Evolutionary conservation across 2,888 invertebrate species (phyloP), one percentile per base, ranked within the genome.

Genomic region (Cantharis nigra): DNA sequence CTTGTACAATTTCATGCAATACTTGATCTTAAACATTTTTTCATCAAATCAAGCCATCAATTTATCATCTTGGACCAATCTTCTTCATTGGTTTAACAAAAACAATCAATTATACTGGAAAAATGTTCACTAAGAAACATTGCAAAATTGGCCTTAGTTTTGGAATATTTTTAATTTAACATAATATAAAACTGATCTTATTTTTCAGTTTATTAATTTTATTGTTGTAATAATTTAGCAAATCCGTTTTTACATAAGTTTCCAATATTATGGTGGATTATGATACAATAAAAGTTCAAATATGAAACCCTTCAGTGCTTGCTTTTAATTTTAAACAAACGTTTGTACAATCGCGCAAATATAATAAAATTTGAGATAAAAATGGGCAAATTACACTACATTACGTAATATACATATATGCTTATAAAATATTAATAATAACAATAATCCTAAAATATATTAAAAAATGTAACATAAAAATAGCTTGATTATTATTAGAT

Each of bases 371-470:
- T 67, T 65, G 14, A 65, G 30, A 73, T 65, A 73, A 30, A 67
- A 49, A 65, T 70, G 26, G n/a, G 67, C 67, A 69, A 71, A 75
- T 75, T 75, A 75, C 67, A 75, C 49, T 64, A 71, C 62, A 67
- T 18, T 75, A 65, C 71, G 67, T 71, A 75, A 75, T 75, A 75
- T 75, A 75, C 72, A 76, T 76, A 70, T 75, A 70, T 70, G 71
- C 69, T 71, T 75, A 75, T 71, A 69, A 72, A 72, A 63, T 69
- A 71, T 76, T 76, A 71, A 65, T 77, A 77, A 74, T 74, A 77
- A 77, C 77, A 77, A 71, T 74, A 77, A 23, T 11, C 18, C 74
- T 77, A 77, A 77, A 77, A 74, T 77, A 77, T 77, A 77, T 74
- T 76, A 69, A 77, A 77, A 76, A 74, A 71, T 70, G 33, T 69